Evolutionary conservation across 2,797 vertebrate genomes (phyloP), one percentile per base, ranked within the genome.

Genomic region (Sebastes hubbsi): DNA sequence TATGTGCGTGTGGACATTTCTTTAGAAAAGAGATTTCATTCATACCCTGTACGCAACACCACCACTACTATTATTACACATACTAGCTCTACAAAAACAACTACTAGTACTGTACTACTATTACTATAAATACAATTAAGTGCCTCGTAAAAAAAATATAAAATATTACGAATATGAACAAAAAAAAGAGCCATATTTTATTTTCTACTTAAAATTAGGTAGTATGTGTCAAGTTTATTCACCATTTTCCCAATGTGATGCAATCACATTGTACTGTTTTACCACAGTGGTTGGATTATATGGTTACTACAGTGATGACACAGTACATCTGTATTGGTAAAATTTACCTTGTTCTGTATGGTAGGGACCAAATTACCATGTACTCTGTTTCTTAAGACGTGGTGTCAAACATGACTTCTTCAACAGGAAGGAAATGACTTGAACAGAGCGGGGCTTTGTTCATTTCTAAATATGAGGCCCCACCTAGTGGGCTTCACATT

Each of bases 391-490:
- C 58, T 24, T 29, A 27, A 29, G 9, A 72, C 3, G 2, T 5
- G 6, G 10, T 56, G 20, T 68, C 16, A 61, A 18, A 67, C n/a
- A 9, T 10, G 14, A 65, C 9, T 8, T 4, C 13, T 13, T 54
- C 8, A 62, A 36, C 46, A 74, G 49, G 68, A 75, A 70, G 36
- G 30, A 73, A 77, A 55, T 20, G 4, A 12, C 29, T 25, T 13
- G 1, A 72, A 42, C 70, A 27, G 9, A 64, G 20, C 1, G 5
- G 3, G 3, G 20, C 6, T 7, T 49, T 8, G 60, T 67, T 72
- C 59, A 79, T 86, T 85, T 81, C 25, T 87, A 61, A 73, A 82
- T 22, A 34, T 62, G 34, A 89, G 30, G 75, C 89, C 75, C 91
- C 90, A 83, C 34, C 90, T 92, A 86, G 88, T 82, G 89, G 55